Conservation (phyloP, 2,113 vertebrate species). For the Percina caprodes region DNA sequence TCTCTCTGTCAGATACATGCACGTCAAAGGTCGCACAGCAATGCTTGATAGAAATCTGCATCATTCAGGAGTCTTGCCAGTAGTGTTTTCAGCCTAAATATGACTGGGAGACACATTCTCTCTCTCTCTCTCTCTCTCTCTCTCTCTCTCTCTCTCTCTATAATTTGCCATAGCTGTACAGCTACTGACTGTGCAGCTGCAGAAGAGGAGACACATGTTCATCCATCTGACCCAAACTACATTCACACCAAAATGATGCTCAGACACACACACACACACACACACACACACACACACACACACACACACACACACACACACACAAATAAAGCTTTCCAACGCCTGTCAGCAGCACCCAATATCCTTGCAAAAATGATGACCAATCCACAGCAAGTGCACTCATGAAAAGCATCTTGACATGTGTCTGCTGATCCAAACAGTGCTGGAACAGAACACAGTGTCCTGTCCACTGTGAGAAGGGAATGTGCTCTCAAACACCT, state of each 20-base stretch:
- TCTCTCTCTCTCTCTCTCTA: background rate
- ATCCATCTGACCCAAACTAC: conserved; percentile 75
- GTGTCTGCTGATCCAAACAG: conserved; percentile 63
- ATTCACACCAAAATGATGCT: conserved; percentile 57
- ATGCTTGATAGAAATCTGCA: conserved; percentile 56
- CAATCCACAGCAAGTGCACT: conserved; percentile 57
- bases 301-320: conserved; percentile 18
- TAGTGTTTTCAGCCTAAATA: conserved; percentile 38
- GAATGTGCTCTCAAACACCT: conserved; percentile 3
- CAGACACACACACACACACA: conserved; percentile 29
- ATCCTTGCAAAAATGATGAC: conserved; percentile 58
- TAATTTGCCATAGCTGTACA: conserved; percentile 67
- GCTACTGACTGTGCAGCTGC: conserved; percentile 54
- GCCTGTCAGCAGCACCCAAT: conserved; percentile 55
- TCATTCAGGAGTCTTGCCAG: conserved; percentile 58
- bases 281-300: conserved; percentile 5
- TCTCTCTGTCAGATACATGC: conserved; percentile 21
- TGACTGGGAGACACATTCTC: conserved; percentile 53
- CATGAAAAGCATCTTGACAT: conserved; percentile 67
- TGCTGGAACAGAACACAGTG: conserved; percentile 48
- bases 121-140: conserved; percentile 11
- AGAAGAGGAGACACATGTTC: conserved; percentile 77
- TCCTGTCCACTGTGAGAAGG: conserved; percentile 43
- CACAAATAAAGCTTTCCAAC: conserved; percentile 61
- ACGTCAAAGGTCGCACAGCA: conserved; percentile 38